Percentiles rank a stretch among this genome's conserved stretches.
phyloP scores from a whole-genome alignment of 2,797 vertebrate genomes.

The Synaphobranchus kaupii region DNA sequence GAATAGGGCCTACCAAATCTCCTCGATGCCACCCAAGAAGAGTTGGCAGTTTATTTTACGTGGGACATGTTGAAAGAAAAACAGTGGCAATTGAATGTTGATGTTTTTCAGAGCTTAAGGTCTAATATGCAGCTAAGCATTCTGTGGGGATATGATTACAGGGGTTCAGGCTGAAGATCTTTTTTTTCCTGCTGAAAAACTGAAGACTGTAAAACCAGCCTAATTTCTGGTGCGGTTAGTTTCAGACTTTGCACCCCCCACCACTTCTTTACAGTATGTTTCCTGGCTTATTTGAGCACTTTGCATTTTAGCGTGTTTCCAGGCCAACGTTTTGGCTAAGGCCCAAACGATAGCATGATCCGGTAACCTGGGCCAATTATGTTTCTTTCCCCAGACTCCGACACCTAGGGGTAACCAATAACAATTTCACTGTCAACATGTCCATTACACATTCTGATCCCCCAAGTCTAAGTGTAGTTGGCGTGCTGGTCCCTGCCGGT shows the following conservation, averaged over 20 bases:
- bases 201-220: not conserved
- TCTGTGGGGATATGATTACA: not conserved
- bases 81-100: not conserved
- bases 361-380: not conserved
- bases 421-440: not conserved
- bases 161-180: not conserved
- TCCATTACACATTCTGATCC: not conserved
- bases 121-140: not conserved
- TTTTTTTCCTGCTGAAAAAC: not conserved
- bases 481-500: not conserved
- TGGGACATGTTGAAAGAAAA: not conserved
- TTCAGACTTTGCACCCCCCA: not conserved
- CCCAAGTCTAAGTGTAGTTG: not conserved
- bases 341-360: not conserved
- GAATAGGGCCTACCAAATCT: not conserved
- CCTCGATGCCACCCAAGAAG: not conserved
- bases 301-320: not conserved
- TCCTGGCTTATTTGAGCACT: not conserved
- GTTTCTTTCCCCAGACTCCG: not conserved
- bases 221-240: not conserved
- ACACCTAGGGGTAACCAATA: not conserved
- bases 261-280: not conserved
- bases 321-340: not conserved
- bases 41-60: not conserved
- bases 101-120: not conserved